Percentiles rank a stretch among this genome's conserved stretches.
phyloP scores from a whole-genome alignment of 2,888 invertebrate genomes.

The Agrotis exclamationis region DNA sequence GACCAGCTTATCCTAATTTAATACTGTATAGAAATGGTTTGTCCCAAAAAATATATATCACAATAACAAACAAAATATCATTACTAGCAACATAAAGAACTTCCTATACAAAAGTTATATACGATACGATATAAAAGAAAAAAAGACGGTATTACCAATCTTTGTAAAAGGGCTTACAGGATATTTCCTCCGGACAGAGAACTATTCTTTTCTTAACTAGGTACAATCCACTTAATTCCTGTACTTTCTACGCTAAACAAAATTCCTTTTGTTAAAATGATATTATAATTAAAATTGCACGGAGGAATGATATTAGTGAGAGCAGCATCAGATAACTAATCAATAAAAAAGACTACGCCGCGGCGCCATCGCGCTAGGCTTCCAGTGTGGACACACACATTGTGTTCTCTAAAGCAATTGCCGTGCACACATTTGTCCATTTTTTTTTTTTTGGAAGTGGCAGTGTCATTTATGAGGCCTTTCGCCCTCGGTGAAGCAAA shows the following conservation, averaged over 20 bases:
- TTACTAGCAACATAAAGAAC: slow-evolving; percentile 1
- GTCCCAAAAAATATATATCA: not conserved
- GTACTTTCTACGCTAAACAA: slow-evolving; percentile 14
- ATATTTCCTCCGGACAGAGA: slow-evolving; percentile 16
- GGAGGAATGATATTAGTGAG: not conserved
- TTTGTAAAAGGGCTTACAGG: slow-evolving; percentile 27
- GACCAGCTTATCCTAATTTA: too few relatives aligned
- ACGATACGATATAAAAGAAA: slow-evolving; percentile 21
- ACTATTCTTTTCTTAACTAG: slow-evolving; percentile 43
- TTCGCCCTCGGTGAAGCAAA: too few relatives aligned
- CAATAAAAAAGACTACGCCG: too few relatives aligned
- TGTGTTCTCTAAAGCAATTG: too few relatives aligned
- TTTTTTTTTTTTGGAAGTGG: too few relatives aligned
- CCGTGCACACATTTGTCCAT: too few relatives aligned
- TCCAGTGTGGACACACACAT: too few relatives aligned
- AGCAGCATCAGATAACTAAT: not conserved
- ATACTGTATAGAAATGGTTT: not conserved
- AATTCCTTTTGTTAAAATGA: slow-evolving; percentile 25
- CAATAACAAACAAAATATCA: not conserved
- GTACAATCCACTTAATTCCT: slow-evolving; percentile 34
- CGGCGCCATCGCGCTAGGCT: too few relatives aligned
- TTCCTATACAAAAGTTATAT: slow-evolving; percentile 5
- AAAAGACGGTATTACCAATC: slow-evolving; percentile 35
- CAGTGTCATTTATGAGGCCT: too few relatives aligned
- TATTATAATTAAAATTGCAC: slow-evolving; percentile 19